phyloP scores from a whole-genome alignment of 2,888 invertebrate species.

The Epinotia ramella region DNA sequence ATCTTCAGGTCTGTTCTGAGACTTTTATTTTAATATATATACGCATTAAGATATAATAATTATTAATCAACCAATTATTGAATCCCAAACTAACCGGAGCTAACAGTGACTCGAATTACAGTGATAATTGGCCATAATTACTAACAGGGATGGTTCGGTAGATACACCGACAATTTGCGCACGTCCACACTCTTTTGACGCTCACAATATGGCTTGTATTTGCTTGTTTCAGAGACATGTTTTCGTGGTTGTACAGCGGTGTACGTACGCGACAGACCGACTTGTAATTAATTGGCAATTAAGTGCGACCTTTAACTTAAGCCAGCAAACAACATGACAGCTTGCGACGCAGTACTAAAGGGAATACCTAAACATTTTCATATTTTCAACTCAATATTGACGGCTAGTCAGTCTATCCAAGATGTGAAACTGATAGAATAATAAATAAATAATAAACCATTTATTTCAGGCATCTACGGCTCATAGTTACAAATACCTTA shows the following conservation, averaged over 20 bases:
- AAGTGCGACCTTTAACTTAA: conserved; percentile 34
- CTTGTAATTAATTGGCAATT: conserved; percentile 38
- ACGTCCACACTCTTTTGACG: background rate
- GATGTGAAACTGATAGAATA: too few species aligned
- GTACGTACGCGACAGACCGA: conserved; percentile 28
- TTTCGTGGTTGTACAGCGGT: background rate
- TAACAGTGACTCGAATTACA: conserved; percentile 26
- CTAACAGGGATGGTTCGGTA: conserved; percentile 23
- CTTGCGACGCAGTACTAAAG: background rate
- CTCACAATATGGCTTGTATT: background rate
- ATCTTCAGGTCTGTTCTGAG: background rate
- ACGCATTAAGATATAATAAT: background rate
- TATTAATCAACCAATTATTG: conserved; percentile 4
- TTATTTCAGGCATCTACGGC: too few species aligned
- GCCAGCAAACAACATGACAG: conserved; percentile 20
- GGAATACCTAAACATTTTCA: background rate
- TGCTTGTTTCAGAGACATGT: background rate
- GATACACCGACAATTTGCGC: background rate
- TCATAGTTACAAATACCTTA: too few species aligned
- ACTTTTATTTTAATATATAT: background rate
- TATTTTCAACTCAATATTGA: background rate
- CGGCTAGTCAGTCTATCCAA: background rate
- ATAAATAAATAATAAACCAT: too few species aligned
- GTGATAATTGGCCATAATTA: conserved; percentile 38
- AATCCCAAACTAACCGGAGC: conserved; percentile 6